These are phyloP conservation scores for Calycopis cecrops DNA, from an alignment of 1,140 invertebrate species.

Conservation along the genomic window DNA sequence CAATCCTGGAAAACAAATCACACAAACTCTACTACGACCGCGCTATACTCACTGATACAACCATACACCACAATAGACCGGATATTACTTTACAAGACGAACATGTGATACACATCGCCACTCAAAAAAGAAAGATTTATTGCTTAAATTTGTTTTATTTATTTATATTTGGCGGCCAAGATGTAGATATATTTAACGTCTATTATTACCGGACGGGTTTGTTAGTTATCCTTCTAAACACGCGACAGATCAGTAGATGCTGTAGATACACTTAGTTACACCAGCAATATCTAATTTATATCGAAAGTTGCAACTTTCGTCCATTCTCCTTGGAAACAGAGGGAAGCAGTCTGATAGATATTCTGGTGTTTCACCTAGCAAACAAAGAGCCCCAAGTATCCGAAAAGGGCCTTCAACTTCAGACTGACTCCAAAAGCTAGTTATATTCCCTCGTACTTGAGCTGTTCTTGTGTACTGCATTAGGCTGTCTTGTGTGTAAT, in stretches of 20 bases:
- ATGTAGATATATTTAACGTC: conserved; percentile 1
- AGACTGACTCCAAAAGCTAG: not conserved
- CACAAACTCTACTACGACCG: too few relatives aligned
- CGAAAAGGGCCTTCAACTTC: not conserved
- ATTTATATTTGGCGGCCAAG: too few relatives aligned
- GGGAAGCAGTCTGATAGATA: not conserved
- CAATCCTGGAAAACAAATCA: too few relatives aligned
- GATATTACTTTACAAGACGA: too few relatives aligned
- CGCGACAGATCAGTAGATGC: not conserved
- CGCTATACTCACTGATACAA: too few relatives aligned
- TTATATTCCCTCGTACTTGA: not conserved
- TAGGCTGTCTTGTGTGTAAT: not conserved
- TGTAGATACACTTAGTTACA: not conserved
- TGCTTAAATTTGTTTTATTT: too few relatives aligned
- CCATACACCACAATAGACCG: too few relatives aligned
- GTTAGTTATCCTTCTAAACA: not conserved
- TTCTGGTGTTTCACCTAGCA: not conserved
- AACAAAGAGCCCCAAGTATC: not conserved
- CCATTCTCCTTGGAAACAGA: not conserved
- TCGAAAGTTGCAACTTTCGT: not conserved
- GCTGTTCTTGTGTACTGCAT: not conserved
- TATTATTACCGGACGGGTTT: not conserved
- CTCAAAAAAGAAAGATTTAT: too few relatives aligned
- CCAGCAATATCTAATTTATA: too few relatives aligned
- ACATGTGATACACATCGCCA: too few relatives aligned